These are phyloP conservation scores for Megalops atlanticus DNA, from an alignment of 2,113 vertebrate species.

Conservation along the genomic window DNA sequence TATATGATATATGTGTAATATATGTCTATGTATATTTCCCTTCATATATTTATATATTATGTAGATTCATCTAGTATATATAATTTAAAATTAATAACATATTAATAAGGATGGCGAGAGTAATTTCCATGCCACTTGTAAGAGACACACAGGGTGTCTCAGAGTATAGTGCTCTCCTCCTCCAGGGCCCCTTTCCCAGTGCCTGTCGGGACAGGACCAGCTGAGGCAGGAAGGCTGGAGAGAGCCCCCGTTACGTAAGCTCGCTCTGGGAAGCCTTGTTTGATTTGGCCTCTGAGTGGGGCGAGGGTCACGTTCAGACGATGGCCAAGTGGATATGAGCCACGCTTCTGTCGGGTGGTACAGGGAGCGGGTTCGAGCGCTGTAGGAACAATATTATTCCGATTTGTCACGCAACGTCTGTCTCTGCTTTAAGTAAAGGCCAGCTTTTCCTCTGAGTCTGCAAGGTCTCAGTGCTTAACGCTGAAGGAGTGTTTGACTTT, in stretches of 20 bases:
- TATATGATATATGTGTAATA: no score
- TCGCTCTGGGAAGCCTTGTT: background rate
- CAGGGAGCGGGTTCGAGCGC: background rate
- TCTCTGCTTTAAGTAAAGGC: background rate
- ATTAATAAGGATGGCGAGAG: background rate
- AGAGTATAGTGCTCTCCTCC: background rate
- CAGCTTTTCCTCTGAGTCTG: background rate
- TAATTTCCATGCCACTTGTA: background rate
- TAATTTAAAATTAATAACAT: no score
- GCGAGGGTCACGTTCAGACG: background rate
- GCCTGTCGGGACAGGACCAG: background rate
- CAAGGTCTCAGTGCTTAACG: background rate
- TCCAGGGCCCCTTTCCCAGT: background rate
- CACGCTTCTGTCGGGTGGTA: background rate
- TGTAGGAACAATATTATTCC: conserved; percentile 1
- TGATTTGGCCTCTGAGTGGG: background rate
- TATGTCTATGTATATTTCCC: no score
- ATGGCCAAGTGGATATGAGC: conserved; percentile 4
- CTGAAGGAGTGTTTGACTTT: background rate
- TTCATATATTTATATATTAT: no score
- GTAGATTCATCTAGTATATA: no score
- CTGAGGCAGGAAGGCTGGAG: background rate
- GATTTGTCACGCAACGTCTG: background rate
- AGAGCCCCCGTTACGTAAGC: background rate
- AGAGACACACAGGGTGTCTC: no score